phyloP scores from a whole-genome alignment of 2,797 vertebrate genomes.

The Australoheros facetus region DNA sequence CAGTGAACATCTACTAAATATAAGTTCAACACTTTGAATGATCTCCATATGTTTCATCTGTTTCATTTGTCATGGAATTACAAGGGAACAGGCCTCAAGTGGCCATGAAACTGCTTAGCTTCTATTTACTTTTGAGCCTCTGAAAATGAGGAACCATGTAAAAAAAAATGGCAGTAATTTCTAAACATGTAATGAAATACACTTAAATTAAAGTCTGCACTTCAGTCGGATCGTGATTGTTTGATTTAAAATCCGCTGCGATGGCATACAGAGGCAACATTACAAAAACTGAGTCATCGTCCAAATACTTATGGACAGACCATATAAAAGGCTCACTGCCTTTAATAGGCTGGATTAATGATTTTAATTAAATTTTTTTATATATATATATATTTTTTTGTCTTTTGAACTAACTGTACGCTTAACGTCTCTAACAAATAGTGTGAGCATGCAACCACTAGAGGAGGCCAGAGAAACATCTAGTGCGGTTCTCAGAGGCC shows the following conservation, averaged over 20 bases:
- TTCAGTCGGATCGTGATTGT: neutral
- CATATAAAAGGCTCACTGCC: neutral
- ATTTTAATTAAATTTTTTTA: too few species aligned
- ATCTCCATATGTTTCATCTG: too few species aligned
- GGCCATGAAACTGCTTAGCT: too few species aligned
- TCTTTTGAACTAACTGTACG: neutral
- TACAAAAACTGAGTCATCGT: too few species aligned
- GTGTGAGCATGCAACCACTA: conserved; percentile 7
- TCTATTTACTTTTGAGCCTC: neutral
- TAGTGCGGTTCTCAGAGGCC: neutral
- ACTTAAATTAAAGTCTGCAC: neutral
- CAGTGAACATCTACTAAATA: neutral
- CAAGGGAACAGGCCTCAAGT: too few species aligned
- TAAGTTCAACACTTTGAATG: neutral
- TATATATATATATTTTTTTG: neutral
- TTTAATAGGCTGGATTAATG: too few species aligned
- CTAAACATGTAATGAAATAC: neutral
- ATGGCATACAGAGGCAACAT: neutral
- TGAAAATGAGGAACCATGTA: neutral
- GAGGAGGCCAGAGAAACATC: conserved; percentile 27
- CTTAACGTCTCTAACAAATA: too few species aligned
- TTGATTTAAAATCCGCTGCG: neutral
- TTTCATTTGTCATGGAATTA: too few species aligned
- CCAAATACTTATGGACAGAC: neutral
- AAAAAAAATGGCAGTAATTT: neutral